Evolutionary conservation across 2,113 vertebrate genomes (phyloP).

Genomic region (Sturnira hondurensis): DNA sequence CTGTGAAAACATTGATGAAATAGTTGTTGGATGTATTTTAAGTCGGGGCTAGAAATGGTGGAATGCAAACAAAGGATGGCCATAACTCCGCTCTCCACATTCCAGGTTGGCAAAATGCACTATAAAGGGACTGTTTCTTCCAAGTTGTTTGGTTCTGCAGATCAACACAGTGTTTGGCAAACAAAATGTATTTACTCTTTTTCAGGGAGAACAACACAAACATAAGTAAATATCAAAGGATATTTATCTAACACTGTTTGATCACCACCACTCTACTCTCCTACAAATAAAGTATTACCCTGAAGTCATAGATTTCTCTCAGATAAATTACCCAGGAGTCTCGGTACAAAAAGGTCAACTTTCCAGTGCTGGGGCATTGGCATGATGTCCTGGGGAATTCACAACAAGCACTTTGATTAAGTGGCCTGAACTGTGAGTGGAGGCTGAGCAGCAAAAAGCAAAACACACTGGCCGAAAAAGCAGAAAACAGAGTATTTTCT

Average conservation of each 20-base stretch:
- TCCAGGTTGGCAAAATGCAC: background rate
- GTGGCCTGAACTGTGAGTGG: background rate
- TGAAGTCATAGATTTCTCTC: background rate
- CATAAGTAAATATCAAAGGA: conserved; percentile 36
- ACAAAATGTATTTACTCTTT: background rate
- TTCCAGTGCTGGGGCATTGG: background rate
- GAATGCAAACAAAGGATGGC: background rate
- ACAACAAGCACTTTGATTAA: background rate
- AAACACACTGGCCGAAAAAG: background rate
- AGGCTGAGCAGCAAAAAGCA: background rate
- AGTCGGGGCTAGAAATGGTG: background rate
- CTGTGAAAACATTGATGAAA: background rate
- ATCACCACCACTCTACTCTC: background rate
- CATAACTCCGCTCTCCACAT: background rate
- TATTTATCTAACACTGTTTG: background rate
- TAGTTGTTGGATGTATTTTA: background rate
- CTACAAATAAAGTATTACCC: background rate
- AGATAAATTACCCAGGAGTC: background rate
- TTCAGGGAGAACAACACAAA: background rate
- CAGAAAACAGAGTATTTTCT: background rate
- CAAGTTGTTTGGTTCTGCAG: background rate
- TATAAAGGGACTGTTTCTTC: background rate
- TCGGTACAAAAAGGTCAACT: background rate
- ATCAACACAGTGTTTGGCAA: conserved; percentile 38
- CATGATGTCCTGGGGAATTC: background rate